Evolutionary conservation across 2,888 invertebrate species (phyloP).

Genomic region (Oligia fasciuncula): DNA sequence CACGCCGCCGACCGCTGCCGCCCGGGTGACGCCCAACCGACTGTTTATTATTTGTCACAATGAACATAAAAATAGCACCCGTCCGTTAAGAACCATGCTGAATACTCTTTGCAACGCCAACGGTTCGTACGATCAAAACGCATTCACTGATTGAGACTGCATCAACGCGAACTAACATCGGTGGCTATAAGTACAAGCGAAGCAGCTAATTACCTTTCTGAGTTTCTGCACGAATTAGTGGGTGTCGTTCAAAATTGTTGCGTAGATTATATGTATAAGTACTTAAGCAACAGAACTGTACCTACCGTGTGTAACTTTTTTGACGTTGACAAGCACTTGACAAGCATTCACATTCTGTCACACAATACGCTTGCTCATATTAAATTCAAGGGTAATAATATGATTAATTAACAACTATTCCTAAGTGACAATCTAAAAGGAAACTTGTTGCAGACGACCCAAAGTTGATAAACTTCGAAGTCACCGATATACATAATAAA

Average conservation of each 20-base stretch:
- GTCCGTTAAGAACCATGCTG: constrained; percentile 72
- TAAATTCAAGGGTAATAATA: constrained; percentile 17
- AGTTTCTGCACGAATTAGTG: constrained; percentile 40
- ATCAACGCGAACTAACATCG: constrained; percentile 16
- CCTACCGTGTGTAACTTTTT: constrained; percentile 1
- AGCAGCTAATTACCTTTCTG: constrained; percentile 32
- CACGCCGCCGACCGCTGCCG: constrained; percentile 69
- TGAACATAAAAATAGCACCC: constrained; percentile 83
- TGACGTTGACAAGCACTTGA: constrained; percentile 22
- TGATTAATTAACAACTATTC: constrained; percentile 15
- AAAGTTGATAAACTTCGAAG: constrained; percentile 27
- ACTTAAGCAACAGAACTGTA: neutral
- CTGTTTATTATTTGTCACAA: constrained; percentile 83
- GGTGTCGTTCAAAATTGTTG: constrained; percentile 11
- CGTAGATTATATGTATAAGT: neutral
- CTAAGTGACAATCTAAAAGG: constrained; percentile 4
- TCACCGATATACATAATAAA: constrained; percentile 32
- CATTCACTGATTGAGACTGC: constrained; percentile 52
- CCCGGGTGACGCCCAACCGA: constrained; percentile 79
- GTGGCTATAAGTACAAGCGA: constrained; percentile 6
- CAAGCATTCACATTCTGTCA: constrained; percentile 22
- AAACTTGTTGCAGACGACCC: constrained; percentile 24
- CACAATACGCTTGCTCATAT: neutral
- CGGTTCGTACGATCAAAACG: constrained; percentile 49
- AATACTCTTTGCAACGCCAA: constrained; percentile 64